These are phyloP conservation scores for Mactra quadrangularis DNA, from an alignment of 1,140 invertebrate species.

Conservation along the genomic window DNA sequence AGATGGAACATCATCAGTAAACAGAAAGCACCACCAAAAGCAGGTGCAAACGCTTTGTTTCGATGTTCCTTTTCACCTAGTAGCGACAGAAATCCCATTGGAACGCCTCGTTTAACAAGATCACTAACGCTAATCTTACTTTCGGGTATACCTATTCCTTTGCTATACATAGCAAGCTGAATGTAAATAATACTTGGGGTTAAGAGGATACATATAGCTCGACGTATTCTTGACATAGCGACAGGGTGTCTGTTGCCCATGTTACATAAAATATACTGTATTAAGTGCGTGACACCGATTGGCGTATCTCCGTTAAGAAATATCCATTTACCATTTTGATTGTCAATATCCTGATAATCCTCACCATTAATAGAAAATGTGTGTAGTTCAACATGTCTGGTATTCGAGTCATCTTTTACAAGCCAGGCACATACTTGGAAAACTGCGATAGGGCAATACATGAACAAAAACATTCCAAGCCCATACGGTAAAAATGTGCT, in stretches of 20 bases:
- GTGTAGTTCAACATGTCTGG: not conserved
- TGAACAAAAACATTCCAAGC: constrained; percentile 32
- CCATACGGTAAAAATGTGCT: constrained; percentile 27
- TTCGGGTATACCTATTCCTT: not conserved
- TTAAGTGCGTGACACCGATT: not conserved
- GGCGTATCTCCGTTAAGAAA: constrained; percentile 40
- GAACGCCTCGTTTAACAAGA: constrained; percentile 14
- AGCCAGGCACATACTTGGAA: constrained; percentile 13
- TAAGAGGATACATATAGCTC: constrained; percentile 20
- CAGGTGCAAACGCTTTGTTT: constrained; percentile 26
- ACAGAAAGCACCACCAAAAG: constrained; percentile 27
- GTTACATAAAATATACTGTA: not conserved
- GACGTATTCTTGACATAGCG: constrained; percentile 12
- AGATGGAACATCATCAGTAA: constrained; percentile 22
- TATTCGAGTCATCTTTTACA: not conserved
- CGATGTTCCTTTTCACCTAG: constrained; percentile 6
- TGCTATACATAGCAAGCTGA: constrained; percentile 20
- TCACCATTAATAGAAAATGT: not conserved
- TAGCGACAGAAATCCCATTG: constrained; percentile 32
- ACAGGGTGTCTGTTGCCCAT: constrained; percentile 5
- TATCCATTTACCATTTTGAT: constrained; percentile 1
- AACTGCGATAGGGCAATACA: constrained; percentile 36
- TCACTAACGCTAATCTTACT: constrained; percentile 9
- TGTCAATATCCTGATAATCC: not conserved
- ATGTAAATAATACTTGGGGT: constrained; percentile 28